These are phyloP conservation scores for Conomelus anceps DNA, from an alignment of 2,888 invertebrate species.

Conservation along the genomic window DNA sequence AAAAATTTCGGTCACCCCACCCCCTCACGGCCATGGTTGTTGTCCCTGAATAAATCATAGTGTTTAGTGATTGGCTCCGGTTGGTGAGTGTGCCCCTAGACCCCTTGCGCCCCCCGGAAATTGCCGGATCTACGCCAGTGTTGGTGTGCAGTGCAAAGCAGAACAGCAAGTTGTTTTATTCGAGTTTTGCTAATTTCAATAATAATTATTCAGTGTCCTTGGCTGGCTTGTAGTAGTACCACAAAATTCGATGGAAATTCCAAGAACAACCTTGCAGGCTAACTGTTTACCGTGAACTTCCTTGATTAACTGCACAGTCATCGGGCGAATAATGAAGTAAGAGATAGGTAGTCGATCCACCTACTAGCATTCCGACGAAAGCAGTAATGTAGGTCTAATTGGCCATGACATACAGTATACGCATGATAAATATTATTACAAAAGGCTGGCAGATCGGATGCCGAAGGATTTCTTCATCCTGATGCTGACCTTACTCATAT, in stretches of 20 bases:
- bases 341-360: no score
- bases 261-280: not conserved
- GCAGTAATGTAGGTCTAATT: not conserved
- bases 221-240: not conserved
- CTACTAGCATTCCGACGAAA: not conserved
- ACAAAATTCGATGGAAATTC: not conserved
- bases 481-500: not conserved
- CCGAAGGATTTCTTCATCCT: not conserved
- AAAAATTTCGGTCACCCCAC: no score
- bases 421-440: not conserved
- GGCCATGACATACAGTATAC: not conserved
- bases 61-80: no score
- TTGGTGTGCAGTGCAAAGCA: no score
- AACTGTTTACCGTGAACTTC: not conserved
- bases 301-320: not conserved
- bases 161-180: no score
- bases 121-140: no score
- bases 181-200: not conserved
- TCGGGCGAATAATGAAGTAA: not conserved
- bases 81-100: no score
- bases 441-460: not conserved
- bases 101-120: no score
- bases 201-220: not conserved
- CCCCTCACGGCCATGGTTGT: no score
- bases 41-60: no score